phyloP scores from a whole-genome alignment of 2,797 vertebrate genomes.

The Thamnophis elegans region DNA sequence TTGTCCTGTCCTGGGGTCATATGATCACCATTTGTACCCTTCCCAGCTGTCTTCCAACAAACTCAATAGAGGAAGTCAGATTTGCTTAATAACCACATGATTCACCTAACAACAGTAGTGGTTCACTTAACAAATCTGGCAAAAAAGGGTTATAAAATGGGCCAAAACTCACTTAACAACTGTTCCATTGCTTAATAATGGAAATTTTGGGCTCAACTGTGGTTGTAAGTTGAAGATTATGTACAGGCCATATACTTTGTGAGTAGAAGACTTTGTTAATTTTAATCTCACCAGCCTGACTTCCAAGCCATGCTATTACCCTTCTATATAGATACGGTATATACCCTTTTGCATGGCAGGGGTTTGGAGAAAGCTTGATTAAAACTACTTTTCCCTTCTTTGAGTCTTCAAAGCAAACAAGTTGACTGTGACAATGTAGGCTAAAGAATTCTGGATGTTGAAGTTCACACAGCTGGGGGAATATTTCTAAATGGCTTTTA shows the following conservation, averaged over 20 bases:
- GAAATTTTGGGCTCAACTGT: not conserved
- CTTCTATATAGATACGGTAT: not conserved
- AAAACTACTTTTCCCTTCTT: not conserved
- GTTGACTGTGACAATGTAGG: not conserved
- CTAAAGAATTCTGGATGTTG: not conserved
- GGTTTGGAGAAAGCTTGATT: not conserved
- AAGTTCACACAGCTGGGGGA: not conserved
- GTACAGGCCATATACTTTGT: not conserved
- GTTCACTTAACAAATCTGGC: not conserved
- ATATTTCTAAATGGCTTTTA: not conserved
- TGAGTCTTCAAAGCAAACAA: not conserved
- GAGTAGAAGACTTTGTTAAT: too few species aligned
- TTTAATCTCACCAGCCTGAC: not conserved
- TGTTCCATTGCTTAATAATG: not conserved
- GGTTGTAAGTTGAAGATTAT: not conserved
- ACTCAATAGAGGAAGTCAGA: not conserved
- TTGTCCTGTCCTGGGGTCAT: too few species aligned
- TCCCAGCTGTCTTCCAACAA: too few species aligned
- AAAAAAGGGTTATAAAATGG: not conserved
- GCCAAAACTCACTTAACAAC: not conserved
- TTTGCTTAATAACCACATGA: not conserved
- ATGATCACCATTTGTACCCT: too few species aligned
- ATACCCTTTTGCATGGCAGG: not conserved
- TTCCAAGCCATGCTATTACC: not conserved
- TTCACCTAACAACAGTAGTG: not conserved